Evolutionary conservation across 2,797 vertebrate species (phyloP), one percentile per base, ranked within the genome.

Genomic region (Parambassis ranga): DNA sequence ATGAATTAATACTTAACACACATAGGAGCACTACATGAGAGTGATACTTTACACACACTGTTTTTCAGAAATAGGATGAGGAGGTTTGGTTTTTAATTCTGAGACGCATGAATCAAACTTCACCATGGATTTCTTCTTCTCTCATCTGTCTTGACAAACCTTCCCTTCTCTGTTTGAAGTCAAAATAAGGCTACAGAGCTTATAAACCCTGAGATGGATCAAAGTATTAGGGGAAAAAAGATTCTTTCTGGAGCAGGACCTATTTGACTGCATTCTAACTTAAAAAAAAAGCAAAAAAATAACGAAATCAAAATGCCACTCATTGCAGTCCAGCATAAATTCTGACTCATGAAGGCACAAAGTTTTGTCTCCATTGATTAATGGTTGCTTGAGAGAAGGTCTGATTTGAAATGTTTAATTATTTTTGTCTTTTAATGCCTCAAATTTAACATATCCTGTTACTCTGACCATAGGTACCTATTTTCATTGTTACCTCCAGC

Each of bases 361-460:
- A n/a, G n/a, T n/a, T n/a, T n/a, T n/a, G n/a, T n/a, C n/a, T n/a
- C n/a, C n/a, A n/a, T n/a, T n/a, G n/a, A n/a, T n/a, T n/a, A n/a
- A n/a, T n/a, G 49, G 31, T 57, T 52, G 65, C 8, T 28, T 53
- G 13, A 31, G 27, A 53, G 9, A 7, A 35, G 28, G 19, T 61
- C 10, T 47, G 28, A 39, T 55, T 30, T 57, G 11, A 59, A 62
- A 48, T 48, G 10, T 71, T 38, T 33, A 18, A 59, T 59, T 63
- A 35, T 62, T 48, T 33, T 48, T 35, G 10, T 19, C 19, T 58
- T 8, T 38, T 41, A 48, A 53, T 68, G 48, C 52, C 42, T 53
- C 51, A 62, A 65, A 79, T 72, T 66, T 66, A 33, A 71, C 31
- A 35, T 64, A 77, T 75, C 61, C 64, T 49, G 58, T 75, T 69